Percentiles rank a stretch among this genome's conserved stretches.
phyloP scores from a whole-genome alignment of 2,888 invertebrate species.

The Eupeodes luniger region DNA sequence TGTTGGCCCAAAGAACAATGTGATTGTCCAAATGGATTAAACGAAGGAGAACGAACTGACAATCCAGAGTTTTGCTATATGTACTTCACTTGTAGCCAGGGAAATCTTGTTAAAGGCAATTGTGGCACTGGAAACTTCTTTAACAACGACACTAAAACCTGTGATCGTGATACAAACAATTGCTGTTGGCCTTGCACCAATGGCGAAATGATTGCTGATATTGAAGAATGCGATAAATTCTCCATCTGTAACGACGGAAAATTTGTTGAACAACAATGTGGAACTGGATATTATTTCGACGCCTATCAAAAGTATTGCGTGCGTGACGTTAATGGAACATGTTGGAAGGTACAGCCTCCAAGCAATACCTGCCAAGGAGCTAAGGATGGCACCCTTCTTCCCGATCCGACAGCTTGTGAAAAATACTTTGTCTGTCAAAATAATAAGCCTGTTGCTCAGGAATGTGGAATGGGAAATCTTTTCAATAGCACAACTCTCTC shows the following conservation, averaged over 20 bases:
- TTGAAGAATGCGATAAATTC: slow-evolving; percentile 58
- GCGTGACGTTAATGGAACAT: slow-evolving; percentile 48
- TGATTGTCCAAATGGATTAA: slow-evolving; percentile 37
- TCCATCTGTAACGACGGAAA: slow-evolving; percentile 64
- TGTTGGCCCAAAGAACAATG: slow-evolving; percentile 62
- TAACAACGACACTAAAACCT: slow-evolving; percentile 62
- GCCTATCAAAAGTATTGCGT: slow-evolving; percentile 43
- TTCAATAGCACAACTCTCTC: slow-evolving; percentile 47
- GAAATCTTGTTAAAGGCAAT: slow-evolving; percentile 72
- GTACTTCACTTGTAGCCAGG: slow-evolving; percentile 74
- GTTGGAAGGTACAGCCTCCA: slow-evolving; percentile 44
- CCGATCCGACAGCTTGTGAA: slow-evolving; percentile 50
- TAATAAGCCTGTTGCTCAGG: slow-evolving; percentile 35
- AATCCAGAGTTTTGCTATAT: slow-evolving; percentile 51
- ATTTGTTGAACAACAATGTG: slow-evolving; percentile 77
- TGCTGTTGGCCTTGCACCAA: slow-evolving; percentile 42
- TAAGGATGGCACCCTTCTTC: slow-evolving; percentile 53
- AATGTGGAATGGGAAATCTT: slow-evolving; percentile 61
- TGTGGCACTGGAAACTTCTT: slow-evolving; percentile 77
- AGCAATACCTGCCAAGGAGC: slow-evolving; percentile 48
- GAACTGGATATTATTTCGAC: slow-evolving; percentile 79
- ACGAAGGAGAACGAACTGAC: slow-evolving; percentile 57
- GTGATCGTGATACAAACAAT: slow-evolving; percentile 56
- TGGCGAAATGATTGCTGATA: slow-evolving; percentile 65
- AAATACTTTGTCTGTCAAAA: slow-evolving; percentile 64